Base-by-base conservation (phyloP, 1,140 invertebrate genomes). In the Drosophila biarmipes region DNA sequence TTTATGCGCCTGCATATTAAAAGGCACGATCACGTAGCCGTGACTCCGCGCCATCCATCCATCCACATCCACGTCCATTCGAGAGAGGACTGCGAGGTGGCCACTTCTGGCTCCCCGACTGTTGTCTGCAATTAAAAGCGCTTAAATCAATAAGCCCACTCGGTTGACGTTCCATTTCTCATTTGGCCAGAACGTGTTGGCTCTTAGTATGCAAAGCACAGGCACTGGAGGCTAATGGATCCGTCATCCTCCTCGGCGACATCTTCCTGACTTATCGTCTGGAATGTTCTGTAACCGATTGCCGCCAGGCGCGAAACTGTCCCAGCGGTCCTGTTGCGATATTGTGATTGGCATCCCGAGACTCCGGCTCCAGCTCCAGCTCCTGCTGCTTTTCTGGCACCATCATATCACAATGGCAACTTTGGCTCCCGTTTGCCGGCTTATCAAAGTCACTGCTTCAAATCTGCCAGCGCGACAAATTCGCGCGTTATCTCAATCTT, bases 1-100 rank as follows among this genome's bases (percentile, higher is more conserved):
- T 87, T 89, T 84, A 73, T 77, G 67, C 72, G 63, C 38, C 48
- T 66, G 81, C 82, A 84, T 84, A 84, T 79, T 84, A 72, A 80
- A 35, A 51, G 78, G 78, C 67, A 69, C 73, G 73, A 73, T 76
- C 67, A 74, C 63, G 43, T 61, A 34, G 17, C 59, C 57, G 29
- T 17, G 40, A 67, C 56, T 5, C 24, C 0, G 3, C 34, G 49
- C 54, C 43, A 24, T 38, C 42, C 19, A 21, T 19, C 10, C 8
- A 40, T 17, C 15, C 38, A 17, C 40, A 40, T 40, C n/a, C 37
- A 40, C 24, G 5, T 40, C n/a, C n/a, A 40, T 43, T 27, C 12
- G 14, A 46, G 14, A 46, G 40, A 4, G 40, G 40, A 27, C 15
- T 52, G 35, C 42, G 31, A 6, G 40, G 8, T 35, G 59, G 40